Evolutionary conservation across 2,888 invertebrate species (phyloP).

Genomic region (Sclerodermus sp.): DNA sequence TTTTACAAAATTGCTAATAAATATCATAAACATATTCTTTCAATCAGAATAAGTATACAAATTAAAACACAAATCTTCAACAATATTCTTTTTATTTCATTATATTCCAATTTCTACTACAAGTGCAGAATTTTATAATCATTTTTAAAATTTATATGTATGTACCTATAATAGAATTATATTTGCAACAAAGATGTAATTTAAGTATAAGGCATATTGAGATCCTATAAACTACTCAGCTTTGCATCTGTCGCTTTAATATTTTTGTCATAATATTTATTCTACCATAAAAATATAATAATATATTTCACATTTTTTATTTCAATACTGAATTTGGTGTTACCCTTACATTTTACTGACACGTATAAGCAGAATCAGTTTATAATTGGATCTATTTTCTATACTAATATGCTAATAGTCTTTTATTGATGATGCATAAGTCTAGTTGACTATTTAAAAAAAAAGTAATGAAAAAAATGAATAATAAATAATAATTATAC

Average conservation of each 20-base stretch:
- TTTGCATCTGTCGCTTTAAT: not conserved
- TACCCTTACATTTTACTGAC: slow-evolving; percentile 19
- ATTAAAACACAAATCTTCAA: too few relatives aligned
- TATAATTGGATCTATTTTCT: too few relatives aligned
- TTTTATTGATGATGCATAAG: too few relatives aligned
- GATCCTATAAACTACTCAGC: slow-evolving; percentile 23
- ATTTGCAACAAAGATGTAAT: slow-evolving; percentile 13
- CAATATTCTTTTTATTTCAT: slow-evolving; percentile 8
- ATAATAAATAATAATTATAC: too few relatives aligned
- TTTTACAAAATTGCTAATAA: too few relatives aligned
- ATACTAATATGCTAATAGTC: too few relatives aligned
- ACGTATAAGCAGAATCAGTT: too few relatives aligned
- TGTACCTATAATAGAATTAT: slow-evolving; percentile 8
- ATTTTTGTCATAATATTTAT: slow-evolving; percentile 2
- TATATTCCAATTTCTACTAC: slow-evolving; percentile 28
- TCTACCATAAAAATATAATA: slow-evolving; percentile 5
- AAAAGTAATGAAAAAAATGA: too few relatives aligned
- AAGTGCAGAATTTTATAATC: slow-evolving; percentile 22
- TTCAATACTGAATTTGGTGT: slow-evolving; percentile 20
- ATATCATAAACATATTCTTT: too few relatives aligned
- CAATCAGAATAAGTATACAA: too few relatives aligned
- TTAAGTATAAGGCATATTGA: slow-evolving; percentile 23
- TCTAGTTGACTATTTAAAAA: too few relatives aligned
- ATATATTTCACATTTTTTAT: slow-evolving; percentile 7
- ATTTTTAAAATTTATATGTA: slow-evolving; percentile 18